Base-by-base conservation (phyloP, 1,140 invertebrate species). In the Patella vulgata region DNA sequence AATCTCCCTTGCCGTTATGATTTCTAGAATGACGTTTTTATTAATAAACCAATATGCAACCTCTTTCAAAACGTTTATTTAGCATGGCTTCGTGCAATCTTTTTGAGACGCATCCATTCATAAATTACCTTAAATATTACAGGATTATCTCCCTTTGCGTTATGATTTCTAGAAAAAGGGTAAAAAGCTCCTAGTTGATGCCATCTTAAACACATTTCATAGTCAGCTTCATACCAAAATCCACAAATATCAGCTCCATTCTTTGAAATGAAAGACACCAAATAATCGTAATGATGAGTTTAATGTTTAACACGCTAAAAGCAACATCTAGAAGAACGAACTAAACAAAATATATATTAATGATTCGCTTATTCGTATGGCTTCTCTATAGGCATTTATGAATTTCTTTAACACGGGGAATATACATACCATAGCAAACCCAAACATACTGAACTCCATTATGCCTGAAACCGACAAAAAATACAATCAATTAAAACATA, bases 401-500 rank as follows among this genome's bases (percentile, higher is more conserved):
- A n/a, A n/a, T n/a, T n/a, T n/a, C n/a, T 14, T 25, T 1, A 25
- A 25, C 12, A 44, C 30, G 40, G 3, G 17, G 25, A 21, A 30
- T 21, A 3, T n/a, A 66, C 74, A 69, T 65, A 78, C 81, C 63
- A 84, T 71, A 4, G 85, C 73, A 40, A 87, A 89, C 53, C 94
- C 94, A 84, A 93, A 95, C 51, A 96, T 81, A 71, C 89, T 92
- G 82, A 91, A 93, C 71, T 89, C 89, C 21, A 96, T 62, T 43
- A 77, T 81, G 27, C 84, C 87, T 73, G 61, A 5, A 60, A 62
- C 33, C 17, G 39, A 53, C 40, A 21, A 47, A 50, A 48, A 39
- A 17, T n/a, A n/a, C n/a, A n/a, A n/a, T n/a, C 11, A 14, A 53
- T 25, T 19, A 30, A 48, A 0, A 4, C n/a, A 5, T 27, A n/a